Base-by-base conservation (phyloP, 2,888 invertebrate genomes). In the Acrocera orbiculus region DNA sequence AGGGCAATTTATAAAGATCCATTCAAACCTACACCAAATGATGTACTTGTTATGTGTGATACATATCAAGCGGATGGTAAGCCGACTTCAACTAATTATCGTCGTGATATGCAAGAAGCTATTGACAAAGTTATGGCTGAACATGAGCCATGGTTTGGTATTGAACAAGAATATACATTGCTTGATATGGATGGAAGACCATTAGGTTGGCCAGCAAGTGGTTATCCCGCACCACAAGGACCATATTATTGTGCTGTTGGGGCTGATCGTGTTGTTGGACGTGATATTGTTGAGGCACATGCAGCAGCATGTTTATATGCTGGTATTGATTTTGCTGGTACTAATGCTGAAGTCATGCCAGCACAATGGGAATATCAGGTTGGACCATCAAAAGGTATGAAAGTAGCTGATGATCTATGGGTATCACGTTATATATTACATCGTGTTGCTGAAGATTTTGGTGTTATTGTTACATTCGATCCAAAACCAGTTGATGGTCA, bases 221-320 rank as follows among this genome's bases (percentile, higher is more conserved):
- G 70, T 1, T 76, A 68, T 47, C 77, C 77, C 0, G 72, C 70
- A 1, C 74, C 75, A 0, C 71, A 73, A 19, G 78, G 81, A 2
- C 79, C 80, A 0, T 86, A 85, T 57, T 87, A 86, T 54, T 86
- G 86, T 51, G 82, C 78, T 23, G 78, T 79, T 2, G 86, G 86
- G 5, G 75, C 80, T 1, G 69, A 75, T 48, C 74, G 70, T 45
- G 77, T 78, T 5, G 77, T 73, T 43, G 85, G 79, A 1, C 66
- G 87, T 34, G 83, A 85, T 50, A 68, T 87, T 5, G 75, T 80
- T 43, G 86, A 89, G 52, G 76, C 82, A 2, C 82, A 85, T 51
- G 65, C 53, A 1, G 57, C 61, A 41, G 63, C 57, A 42, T 82
- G 83, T 50, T 62, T 89, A 10, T 85, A 73, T 50, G 75, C 82